Evolutionary conservation across 2,888 invertebrate genomes (phyloP).

Genomic region (Ditula angustiorana): DNA sequence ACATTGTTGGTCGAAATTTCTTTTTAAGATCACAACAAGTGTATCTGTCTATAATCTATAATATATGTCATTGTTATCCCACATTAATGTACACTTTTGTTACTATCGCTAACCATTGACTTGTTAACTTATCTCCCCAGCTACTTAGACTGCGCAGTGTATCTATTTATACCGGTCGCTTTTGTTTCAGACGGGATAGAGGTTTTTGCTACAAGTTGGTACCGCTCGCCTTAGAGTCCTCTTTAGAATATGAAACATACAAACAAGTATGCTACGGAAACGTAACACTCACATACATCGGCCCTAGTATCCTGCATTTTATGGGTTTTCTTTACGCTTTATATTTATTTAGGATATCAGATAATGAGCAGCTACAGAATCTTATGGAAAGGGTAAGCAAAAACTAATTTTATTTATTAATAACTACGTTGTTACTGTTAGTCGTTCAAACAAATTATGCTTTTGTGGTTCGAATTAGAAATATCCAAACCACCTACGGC

Average conservation of each 20-base stretch:
- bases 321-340: conserved; percentile 90
- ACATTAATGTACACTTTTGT: too few species aligned
- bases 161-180: background rate
- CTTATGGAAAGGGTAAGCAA: conserved; percentile 92
- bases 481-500: too few species aligned
- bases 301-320: conserved; percentile 90
- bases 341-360: conserved; percentile 90
- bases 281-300: conserved; percentile 89
- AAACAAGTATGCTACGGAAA: conserved; percentile 90
- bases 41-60: too few species aligned
- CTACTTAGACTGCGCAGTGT: too few species aligned
- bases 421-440: too few species aligned
- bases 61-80: too few species aligned
- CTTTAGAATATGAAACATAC: conserved; percentile 78
- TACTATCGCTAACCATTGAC: conserved; percentile 18
- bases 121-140: too few species aligned
- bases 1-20: too few species aligned
- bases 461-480: too few species aligned
- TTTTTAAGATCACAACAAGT: too few species aligned
- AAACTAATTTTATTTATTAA: conserved; percentile 27
- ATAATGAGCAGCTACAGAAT: conserved; percentile 93
- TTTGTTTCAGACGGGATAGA: conserved; percentile 86
- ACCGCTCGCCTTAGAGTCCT: conserved; percentile 72
- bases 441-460: too few species aligned
- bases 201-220: conserved; percentile 88